Percentiles rank a stretch among this genome's conserved stretches.
Evolutionary conservation across 64 coral and sea anemone genomes (phyloP).

Genomic region (Porites australiensis): DNA sequence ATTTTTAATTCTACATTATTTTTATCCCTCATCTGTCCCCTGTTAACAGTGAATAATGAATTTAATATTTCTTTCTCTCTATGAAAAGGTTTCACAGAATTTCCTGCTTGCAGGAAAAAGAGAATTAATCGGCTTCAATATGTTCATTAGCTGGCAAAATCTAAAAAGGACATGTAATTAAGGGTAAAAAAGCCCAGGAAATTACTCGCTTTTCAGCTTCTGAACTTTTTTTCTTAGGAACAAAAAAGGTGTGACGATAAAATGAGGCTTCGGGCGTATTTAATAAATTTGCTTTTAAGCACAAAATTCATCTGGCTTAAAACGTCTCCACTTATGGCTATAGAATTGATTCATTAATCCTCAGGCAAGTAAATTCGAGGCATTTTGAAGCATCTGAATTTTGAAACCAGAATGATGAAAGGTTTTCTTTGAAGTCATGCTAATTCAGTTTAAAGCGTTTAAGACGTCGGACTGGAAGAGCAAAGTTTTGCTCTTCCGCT

Average conservation of each 20-base stretch:
- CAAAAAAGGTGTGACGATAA: conserved; percentile 25
- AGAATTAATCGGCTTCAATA: conserved; percentile 12
- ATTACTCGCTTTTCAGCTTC: conserved; percentile 57
- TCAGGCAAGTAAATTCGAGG: background rate
- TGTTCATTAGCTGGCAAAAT: conserved; percentile 38
- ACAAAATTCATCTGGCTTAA: conserved; percentile 26
- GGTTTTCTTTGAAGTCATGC: background rate
- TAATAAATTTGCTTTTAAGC: conserved; percentile 52
- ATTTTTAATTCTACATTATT: background rate
- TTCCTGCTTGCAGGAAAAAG: conserved; percentile 27
- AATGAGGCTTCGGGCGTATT: conserved; percentile 32
- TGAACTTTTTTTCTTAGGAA: conserved; percentile 34
- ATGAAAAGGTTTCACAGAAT: background rate
- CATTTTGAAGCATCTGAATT: background rate
- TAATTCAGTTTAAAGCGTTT: background rate
- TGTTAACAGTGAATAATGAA: background rate
- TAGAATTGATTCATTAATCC: background rate
- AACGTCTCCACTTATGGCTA: background rate
- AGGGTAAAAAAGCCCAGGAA: conserved; percentile 44
- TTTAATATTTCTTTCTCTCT: conserved; percentile 32
- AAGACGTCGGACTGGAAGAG: too few relatives aligned
- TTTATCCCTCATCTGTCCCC: background rate
- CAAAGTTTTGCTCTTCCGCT: too few relatives aligned
- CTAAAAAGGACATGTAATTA: conserved; percentile 33
- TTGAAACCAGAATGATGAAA: background rate